Conservation (phyloP, 2,888 invertebrate genomes). For the Euplagia quadripunctaria region DNA sequence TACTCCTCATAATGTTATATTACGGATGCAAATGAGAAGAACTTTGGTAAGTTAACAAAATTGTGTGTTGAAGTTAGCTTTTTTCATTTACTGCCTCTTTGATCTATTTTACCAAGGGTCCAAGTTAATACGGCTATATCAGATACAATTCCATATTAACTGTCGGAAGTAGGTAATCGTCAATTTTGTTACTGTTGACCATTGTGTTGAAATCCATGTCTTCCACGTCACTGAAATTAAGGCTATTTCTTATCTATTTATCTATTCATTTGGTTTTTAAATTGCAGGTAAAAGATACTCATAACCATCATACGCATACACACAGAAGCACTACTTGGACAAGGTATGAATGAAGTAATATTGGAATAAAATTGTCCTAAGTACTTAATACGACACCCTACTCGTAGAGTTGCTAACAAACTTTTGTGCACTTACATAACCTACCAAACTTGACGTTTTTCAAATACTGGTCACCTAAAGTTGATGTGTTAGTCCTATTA, state of each 20-base stretch:
- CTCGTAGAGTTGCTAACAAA: background rate
- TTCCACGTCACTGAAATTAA: background rate
- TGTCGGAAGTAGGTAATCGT: background rate
- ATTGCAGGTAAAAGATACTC: slow-evolving; percentile 68
- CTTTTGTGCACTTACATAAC: too few species aligned
- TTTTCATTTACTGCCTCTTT: too few species aligned
- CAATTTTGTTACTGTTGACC: background rate
- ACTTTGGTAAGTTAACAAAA: slow-evolving; percentile 59
- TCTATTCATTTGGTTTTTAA: slow-evolving; percentile 1
- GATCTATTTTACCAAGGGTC: too few species aligned
- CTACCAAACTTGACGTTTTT: too few species aligned
- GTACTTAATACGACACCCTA: background rate
- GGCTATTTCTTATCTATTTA: background rate
- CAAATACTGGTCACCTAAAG: too few species aligned
- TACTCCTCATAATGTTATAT: slow-evolving; percentile 56
- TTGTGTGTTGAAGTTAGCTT: background rate
- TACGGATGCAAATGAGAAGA: slow-evolving; percentile 70
- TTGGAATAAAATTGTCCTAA: too few species aligned
- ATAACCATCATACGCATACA: slow-evolving; percentile 45
- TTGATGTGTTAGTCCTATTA: too few species aligned
- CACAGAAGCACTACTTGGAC: slow-evolving; percentile 53
- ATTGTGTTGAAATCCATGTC: too few species aligned
- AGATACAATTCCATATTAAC: background rate
- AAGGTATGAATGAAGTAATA: slow-evolving; percentile 55
- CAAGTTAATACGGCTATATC: background rate